Percentiles rank a stretch among this genome's conserved stretches.
Conservation (phyloP, 2,888 invertebrate species). For the Amiota minor region DNA sequence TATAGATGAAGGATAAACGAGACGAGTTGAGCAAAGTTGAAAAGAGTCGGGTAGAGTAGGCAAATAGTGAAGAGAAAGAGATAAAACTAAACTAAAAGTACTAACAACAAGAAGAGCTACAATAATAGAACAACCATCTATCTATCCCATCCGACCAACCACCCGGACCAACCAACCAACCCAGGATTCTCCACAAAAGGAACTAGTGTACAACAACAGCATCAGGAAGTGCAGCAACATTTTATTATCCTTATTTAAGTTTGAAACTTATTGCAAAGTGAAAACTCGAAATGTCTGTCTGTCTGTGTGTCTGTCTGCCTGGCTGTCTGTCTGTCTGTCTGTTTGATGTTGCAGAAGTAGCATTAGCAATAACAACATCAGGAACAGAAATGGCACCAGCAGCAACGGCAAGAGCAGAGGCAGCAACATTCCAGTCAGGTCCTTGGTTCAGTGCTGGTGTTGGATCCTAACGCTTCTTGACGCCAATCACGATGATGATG, state of each 20-base stretch:
- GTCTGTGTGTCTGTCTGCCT: slow-evolving; percentile 42
- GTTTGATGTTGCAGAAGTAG: slow-evolving; percentile 27
- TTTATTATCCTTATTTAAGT: slow-evolving; percentile 71
- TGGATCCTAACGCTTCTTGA: too few species aligned
- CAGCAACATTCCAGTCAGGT: slow-evolving; percentile 37
- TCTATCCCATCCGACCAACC: too few species aligned
- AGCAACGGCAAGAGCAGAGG: slow-evolving; percentile 35
- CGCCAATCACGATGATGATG: too few species aligned
- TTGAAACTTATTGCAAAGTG: slow-evolving; percentile 67
- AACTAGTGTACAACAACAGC: slow-evolving; percentile 31
- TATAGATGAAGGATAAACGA: too few species aligned
- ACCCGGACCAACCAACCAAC: too few species aligned
- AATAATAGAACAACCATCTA: slow-evolving; percentile 29
- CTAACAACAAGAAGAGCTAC: slow-evolving; percentile 26
- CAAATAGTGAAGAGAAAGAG: too few species aligned
- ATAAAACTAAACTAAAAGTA: not conserved
- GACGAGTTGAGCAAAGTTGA: too few species aligned
- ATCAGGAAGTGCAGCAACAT: slow-evolving; percentile 60
- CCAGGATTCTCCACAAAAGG: too few species aligned
- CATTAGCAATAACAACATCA: slow-evolving; percentile 43
- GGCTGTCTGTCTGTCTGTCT: slow-evolving; percentile 41
- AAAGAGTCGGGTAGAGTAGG: too few species aligned
- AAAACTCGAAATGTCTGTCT: slow-evolving; percentile 62
- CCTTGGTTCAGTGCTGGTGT: too few species aligned
- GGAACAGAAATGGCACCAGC: slow-evolving; percentile 49